Evolutionary conservation across 2,113 vertebrate species (phyloP).

Genomic region (Bettongia penicillata): DNA sequence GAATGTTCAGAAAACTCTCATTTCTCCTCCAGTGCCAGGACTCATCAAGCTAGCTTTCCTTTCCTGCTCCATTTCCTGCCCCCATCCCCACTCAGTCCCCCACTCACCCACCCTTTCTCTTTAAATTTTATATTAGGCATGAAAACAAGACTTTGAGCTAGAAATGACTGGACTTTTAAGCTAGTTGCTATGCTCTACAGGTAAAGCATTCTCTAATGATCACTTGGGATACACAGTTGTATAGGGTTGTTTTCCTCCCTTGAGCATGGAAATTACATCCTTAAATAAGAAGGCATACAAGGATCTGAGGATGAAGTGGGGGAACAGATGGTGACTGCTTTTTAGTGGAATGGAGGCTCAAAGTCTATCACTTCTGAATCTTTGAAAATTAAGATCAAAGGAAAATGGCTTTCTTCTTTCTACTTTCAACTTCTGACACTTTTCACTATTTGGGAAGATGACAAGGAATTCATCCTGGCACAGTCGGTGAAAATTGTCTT

Average conservation of each 20-base stretch:
- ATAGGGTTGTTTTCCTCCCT: not conserved
- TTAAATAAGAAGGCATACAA: not conserved
- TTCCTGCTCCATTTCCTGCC: not conserved
- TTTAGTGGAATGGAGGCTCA: not conserved
- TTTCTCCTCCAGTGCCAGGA: not conserved
- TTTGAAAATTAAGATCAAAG: slow-evolving; percentile 5
- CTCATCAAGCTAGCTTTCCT: not conserved
- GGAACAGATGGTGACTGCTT: not conserved
- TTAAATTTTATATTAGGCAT: not conserved
- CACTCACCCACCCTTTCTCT: not conserved
- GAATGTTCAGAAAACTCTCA: not conserved
- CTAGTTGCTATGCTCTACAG: not conserved
- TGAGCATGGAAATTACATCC: not conserved
- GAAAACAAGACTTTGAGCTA: slow-evolving; percentile 19
- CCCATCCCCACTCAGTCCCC: not conserved
- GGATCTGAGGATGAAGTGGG: not conserved
- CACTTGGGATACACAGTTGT: slow-evolving; percentile 27
- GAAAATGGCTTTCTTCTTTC: not conserved
- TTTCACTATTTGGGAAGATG: not conserved
- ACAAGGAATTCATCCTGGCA: not conserved
- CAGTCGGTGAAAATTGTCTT: not conserved
- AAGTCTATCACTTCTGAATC: not conserved
- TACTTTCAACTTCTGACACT: not conserved
- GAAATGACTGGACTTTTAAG: not conserved
- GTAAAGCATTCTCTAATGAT: slow-evolving; percentile 23